phyloP scores from a whole-genome alignment of 2,888 invertebrate genomes.

The Himalopsyche anomala region DNA sequence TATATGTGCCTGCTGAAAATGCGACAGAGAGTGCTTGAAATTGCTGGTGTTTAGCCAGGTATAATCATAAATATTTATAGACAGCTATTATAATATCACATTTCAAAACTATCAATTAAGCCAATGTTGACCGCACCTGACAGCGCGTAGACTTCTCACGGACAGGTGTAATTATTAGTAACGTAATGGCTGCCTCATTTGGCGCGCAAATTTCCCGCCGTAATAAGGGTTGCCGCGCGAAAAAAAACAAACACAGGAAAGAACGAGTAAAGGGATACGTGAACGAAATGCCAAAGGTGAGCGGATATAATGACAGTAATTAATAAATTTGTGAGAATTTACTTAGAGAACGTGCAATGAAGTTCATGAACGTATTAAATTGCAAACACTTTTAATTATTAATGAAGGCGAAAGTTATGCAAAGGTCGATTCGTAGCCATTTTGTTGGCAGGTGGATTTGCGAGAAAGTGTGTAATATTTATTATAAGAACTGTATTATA shows the following conservation, averaged over 20 bases:
- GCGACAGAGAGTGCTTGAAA: no score
- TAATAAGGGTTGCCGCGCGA: slow-evolving; percentile 17
- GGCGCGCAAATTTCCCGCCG: slow-evolving; percentile 6
- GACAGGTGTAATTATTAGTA: not conserved
- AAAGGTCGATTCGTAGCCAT: not conserved
- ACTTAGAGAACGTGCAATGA: not conserved
- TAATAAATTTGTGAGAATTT: not conserved
- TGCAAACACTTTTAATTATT: not conserved
- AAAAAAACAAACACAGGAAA: not conserved
- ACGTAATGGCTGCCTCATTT: not conserved
- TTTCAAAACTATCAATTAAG: no score
- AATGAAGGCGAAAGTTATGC: not conserved
- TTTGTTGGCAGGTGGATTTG: not conserved
- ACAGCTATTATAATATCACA: no score
- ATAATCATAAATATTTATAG: no score
- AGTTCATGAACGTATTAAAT: slow-evolving; percentile 5
- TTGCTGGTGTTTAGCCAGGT: no score
- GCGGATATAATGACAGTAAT: not conserved
- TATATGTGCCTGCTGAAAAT: no score
- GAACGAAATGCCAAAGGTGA: not conserved
- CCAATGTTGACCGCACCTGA: not conserved
- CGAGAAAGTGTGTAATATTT: no score
- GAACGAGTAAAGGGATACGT: not conserved
- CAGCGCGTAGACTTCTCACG: not conserved
- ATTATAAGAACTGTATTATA: no score